Conservation (phyloP, 2,888 invertebrate genomes). For the Melieria omissa region DNA sequence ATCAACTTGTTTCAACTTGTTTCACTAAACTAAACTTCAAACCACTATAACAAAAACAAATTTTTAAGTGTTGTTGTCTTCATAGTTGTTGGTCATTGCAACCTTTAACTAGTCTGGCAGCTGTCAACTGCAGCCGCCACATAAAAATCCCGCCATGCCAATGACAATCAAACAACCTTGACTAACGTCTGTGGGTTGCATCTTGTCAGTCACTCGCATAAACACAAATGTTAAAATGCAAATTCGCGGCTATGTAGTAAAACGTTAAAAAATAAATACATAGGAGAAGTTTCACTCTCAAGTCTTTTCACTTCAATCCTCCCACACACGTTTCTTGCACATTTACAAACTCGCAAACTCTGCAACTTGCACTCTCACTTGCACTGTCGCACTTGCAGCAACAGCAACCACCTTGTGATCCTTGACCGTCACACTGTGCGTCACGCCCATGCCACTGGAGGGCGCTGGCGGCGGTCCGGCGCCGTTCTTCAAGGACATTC, state of each 20-base stretch:
- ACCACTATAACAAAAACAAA: too few species aligned
- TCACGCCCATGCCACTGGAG: constrained; percentile 54
- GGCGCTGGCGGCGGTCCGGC: constrained; percentile 57
- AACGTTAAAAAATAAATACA: too few species aligned
- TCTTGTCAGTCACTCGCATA: too few species aligned
- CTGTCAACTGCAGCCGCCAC: constrained; percentile 12
- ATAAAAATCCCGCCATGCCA: constrained; percentile 9
- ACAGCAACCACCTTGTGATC: constrained; percentile 39
- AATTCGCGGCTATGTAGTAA: too few species aligned
- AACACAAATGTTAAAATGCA: too few species aligned
- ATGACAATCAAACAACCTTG: constrained; percentile 29
- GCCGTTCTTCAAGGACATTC: constrained; percentile 55
- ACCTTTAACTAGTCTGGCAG: too few species aligned
- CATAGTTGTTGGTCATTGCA: too few species aligned
- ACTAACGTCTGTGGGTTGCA: neutral
- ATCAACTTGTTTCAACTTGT: too few species aligned
- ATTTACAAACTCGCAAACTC: constrained; percentile 6
- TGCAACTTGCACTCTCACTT: too few species aligned
- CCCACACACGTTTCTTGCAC: constrained; percentile 15
- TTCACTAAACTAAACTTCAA: too few species aligned
- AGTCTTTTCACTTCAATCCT: constrained; percentile 23
- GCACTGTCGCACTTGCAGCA: constrained; percentile 22
- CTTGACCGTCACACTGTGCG: constrained; percentile 35
- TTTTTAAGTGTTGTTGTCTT: too few species aligned
- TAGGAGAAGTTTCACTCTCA: neutral